Percentiles rank a stretch among this genome's conserved stretches.
Conservation (phyloP, 2,888 invertebrate species). For the Polydesmus complanatus region DNA sequence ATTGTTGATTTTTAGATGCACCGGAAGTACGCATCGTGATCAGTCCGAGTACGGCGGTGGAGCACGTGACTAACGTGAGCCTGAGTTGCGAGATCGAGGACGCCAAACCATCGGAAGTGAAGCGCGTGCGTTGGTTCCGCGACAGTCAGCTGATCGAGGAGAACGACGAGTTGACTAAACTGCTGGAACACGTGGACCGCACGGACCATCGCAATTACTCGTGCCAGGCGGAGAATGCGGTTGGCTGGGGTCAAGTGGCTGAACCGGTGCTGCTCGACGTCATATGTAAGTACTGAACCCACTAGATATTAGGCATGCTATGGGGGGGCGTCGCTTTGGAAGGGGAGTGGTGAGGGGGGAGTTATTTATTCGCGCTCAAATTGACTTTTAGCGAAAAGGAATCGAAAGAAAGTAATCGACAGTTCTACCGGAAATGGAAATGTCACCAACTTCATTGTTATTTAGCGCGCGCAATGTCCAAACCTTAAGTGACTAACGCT, state of each 20-base stretch:
- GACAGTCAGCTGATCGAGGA: conserved; percentile 61
- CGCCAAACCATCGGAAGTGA: conserved; percentile 56
- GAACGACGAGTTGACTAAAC: conserved; percentile 44
- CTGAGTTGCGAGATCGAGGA: conserved; percentile 61
- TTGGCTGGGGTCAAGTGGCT: conserved; percentile 74
- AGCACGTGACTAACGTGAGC: conserved; percentile 66
- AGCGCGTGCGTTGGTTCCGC: conserved; percentile 74
- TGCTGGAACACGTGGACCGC: conserved; percentile 70
- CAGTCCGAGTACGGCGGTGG: conserved; percentile 58
- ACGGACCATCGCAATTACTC: conserved; percentile 88
- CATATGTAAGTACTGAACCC: conserved; percentile 65
- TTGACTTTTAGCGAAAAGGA: no score
- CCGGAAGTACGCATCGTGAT: conserved; percentile 38
- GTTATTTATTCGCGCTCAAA: no score
- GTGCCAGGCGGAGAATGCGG: conserved; percentile 74
- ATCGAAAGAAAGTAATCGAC: background rate
- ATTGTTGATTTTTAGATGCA: conserved; percentile 4
- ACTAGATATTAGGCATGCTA: no score
- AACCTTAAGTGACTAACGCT: background rate
- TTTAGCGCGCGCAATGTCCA: background rate
- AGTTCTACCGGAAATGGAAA: background rate
- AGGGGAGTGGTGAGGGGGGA: no score
- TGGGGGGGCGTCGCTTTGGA: no score
- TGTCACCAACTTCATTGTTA: background rate
- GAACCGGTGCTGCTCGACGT: conserved; percentile 62